Percentiles rank a stretch among this genome's conserved stretches.
phyloP scores from a whole-genome alignment of 64 coral and sea anemone species.

The Actinia equina region DNA sequence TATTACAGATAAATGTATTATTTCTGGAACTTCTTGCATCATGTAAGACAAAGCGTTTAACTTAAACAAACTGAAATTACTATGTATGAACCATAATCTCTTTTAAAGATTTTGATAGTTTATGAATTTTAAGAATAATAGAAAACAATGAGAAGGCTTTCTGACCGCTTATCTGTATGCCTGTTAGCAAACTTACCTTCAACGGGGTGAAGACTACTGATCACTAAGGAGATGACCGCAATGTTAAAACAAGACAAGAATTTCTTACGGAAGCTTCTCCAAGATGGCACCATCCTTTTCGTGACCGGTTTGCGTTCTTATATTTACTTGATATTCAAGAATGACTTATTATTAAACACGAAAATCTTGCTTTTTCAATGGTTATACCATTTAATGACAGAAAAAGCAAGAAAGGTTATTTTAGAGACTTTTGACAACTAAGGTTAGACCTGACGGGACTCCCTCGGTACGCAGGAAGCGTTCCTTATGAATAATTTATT shows the following conservation, averaged over 20 bases:
- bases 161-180: background rate
- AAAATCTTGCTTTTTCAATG: background rate
- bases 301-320: background rate
- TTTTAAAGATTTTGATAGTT: background rate
- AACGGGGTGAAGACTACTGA: background rate
- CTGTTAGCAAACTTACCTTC: background rate
- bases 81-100: too few species aligned
- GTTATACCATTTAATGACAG: background rate
- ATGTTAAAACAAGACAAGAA: background rate
- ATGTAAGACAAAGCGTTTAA: too few species aligned
- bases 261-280: background rate
- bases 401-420: background rate
- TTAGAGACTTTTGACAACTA: background rate
- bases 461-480: background rate
- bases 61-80: too few species aligned
- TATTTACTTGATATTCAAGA: background rate
- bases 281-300: background rate
- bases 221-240: background rate
- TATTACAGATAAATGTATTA: too few species aligned
- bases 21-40: too few species aligned
- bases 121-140: background rate
- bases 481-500: constrained; percentile 1
- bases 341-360: background rate
- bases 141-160: background rate
- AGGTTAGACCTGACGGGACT: background rate